Conservation (phyloP, 2,888 invertebrate species). For the Meta bourneti region DNA sequence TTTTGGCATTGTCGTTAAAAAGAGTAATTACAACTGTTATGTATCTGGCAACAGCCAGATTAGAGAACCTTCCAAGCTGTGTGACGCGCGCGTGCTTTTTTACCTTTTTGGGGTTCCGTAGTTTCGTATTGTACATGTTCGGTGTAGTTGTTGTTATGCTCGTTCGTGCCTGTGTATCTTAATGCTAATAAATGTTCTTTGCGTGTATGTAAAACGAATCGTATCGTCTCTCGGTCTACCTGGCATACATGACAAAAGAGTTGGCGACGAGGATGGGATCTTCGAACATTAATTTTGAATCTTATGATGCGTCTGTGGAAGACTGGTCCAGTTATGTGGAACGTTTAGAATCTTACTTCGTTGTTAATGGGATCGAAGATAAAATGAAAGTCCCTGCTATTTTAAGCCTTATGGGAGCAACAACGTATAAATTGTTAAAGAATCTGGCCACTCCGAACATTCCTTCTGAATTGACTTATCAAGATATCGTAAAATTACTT, state of each 20-base stretch:
- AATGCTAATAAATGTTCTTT: conserved; percentile 57
- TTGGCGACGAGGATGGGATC: conserved; percentile 62
- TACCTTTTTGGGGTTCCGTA: background rate
- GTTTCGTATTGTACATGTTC: conserved; percentile 58
- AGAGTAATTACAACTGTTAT: no score
- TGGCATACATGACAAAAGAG: conserved; percentile 58
- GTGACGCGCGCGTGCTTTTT: no score
- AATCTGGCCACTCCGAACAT: conserved; percentile 61
- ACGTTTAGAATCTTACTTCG: conserved; percentile 63
- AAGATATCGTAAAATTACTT: conserved; percentile 64
- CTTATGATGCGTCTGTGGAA: no score
- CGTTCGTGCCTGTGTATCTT: conserved; percentile 51
- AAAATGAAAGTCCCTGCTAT: conserved; percentile 63
- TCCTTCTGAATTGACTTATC: conserved; percentile 63
- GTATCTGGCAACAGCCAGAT: conserved; percentile 61
- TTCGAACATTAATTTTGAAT: background rate
- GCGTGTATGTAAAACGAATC: conserved; percentile 58
- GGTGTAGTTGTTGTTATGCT: conserved; percentile 54
- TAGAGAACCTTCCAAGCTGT: conserved; percentile 16
- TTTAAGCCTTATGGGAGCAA: conserved; percentile 65
- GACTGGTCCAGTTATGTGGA: conserved; percentile 61
- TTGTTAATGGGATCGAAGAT: conserved; percentile 64
- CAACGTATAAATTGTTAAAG: conserved; percentile 63
- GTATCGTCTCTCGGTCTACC: conserved; percentile 64
- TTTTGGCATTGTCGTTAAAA: no score